A percentile compares a stretch with the other conserved stretches of the same genome.
Evolutionary conservation across 2,888 invertebrate species (phyloP).

Genomic region (Drosophila neonasuta): DNA sequence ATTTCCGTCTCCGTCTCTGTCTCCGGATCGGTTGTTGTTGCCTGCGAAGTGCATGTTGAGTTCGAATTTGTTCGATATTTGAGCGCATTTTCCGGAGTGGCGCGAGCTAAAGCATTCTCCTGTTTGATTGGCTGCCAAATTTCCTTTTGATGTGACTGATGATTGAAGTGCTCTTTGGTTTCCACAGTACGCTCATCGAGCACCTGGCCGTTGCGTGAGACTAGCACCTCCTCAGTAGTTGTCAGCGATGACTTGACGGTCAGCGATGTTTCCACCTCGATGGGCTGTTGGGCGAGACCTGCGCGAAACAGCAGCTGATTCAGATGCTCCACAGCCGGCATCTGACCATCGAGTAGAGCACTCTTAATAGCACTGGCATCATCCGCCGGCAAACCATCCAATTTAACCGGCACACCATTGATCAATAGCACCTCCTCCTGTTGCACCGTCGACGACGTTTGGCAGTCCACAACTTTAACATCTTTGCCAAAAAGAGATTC

Average conservation of each 20-base stretch:
- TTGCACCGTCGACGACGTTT: constrained; percentile 87
- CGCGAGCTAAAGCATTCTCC: constrained; percentile 37
- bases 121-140: constrained; percentile 85
- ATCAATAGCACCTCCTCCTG: constrained; percentile 88
- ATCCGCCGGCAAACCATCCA: constrained; percentile 87
- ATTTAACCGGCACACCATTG: constrained; percentile 87
- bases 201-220: constrained; percentile 86
- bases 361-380: constrained; percentile 87
- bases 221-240: constrained; percentile 88
- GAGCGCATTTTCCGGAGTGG: constrained; percentile 66
- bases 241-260: constrained; percentile 88
- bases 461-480: constrained; percentile 88
- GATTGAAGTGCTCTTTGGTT: constrained; percentile 88
- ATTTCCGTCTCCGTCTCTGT: constrained; percentile 39
- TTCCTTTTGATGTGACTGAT: constrained; percentile 86
- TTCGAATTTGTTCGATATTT: constrained; percentile 64
- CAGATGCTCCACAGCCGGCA: constrained; percentile 88
- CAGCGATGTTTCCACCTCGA: constrained; percentile 87
- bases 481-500: constrained; percentile 89
- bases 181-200: constrained; percentile 88
- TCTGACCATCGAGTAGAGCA: constrained; percentile 87
- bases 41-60: constrained; percentile 62
- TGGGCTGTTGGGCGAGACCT: constrained; percentile 86
- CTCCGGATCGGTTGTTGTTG: constrained; percentile 43
- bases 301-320: constrained; percentile 87